Evolutionary conservation across 2,113 vertebrate species (phyloP).

Genomic region (Dipodomys merriami): DNA sequence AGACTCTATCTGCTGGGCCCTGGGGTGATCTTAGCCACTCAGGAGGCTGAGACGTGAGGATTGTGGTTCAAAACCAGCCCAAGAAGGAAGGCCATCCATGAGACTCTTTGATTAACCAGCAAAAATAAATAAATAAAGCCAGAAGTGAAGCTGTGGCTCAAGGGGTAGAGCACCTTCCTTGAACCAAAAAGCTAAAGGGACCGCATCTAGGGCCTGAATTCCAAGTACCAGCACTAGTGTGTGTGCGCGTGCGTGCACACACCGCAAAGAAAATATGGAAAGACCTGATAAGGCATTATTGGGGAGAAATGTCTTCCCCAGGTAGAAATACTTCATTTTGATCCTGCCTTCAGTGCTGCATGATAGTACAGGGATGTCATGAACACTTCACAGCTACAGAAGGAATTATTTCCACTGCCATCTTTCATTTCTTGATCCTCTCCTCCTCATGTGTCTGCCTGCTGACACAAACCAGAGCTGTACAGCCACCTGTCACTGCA

Average conservation of each 20-base stretch:
- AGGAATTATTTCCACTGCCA: conserved; percentile 70
- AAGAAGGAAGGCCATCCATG: not conserved
- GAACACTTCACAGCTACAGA: conserved; percentile 62
- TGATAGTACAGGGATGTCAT: conserved; percentile 59
- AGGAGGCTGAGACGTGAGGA: not conserved
- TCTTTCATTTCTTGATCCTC: conserved; percentile 74
- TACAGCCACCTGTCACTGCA: conserved; percentile 75
- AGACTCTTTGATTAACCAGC: too few species aligned
- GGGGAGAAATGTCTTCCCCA: conserved; percentile 23
- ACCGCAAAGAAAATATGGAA: conserved; percentile 30
- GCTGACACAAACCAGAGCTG: conserved; percentile 76
- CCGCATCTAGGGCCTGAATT: too few species aligned
- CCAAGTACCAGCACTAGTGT: too few species aligned
- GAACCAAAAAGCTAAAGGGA: too few species aligned
- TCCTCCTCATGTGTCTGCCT: conserved; percentile 73
- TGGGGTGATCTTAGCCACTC: not conserved
- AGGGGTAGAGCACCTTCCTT: not conserved
- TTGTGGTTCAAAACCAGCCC: not conserved
- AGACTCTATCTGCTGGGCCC: too few species aligned
- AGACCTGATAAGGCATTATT: not conserved
- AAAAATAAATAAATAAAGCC: too few species aligned
- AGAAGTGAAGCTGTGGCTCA: not conserved
- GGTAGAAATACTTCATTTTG: conserved; percentile 68
- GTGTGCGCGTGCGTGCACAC: too few species aligned
- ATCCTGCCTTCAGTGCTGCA: conserved; percentile 41